Evolutionary conservation across 2,113 vertebrate genomes (phyloP).

Genomic region (Chionis minor): DNA sequence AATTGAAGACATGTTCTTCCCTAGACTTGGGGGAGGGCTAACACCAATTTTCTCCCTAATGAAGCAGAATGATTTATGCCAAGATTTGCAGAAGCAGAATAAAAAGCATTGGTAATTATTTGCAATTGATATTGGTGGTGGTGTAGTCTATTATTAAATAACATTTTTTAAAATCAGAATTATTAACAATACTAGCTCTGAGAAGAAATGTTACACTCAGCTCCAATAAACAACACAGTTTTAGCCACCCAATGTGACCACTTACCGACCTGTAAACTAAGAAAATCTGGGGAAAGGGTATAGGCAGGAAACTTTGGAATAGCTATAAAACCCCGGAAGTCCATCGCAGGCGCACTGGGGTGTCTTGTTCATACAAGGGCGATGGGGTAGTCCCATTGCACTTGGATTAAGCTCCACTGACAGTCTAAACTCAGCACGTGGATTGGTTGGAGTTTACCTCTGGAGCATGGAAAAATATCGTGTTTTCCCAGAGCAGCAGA

Average conservation of each 20-base stretch:
- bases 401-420: not conserved
- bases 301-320: not conserved
- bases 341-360: not conserved
- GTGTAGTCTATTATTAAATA: not conserved
- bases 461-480: not conserved
- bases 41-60: conserved; percentile 17
- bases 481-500: not conserved
- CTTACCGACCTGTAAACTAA: not conserved
- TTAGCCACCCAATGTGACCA: not conserved
- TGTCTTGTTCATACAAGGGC: not conserved
- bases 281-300: not conserved
- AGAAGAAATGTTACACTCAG: not conserved
- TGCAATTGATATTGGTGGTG: not conserved
- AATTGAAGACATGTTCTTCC: not conserved
- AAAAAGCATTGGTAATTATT: not conserved
- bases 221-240: not conserved
- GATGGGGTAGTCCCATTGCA: not conserved
- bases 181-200: not conserved
- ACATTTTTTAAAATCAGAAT: not conserved
- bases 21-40: not conserved
- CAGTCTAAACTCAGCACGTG: not conserved
- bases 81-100: conserved; percentile 7
- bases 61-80: conserved; percentile 19
- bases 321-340: not conserved
- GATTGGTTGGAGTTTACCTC: not conserved